Evolutionary conservation across 2,888 invertebrate genomes (phyloP).

Genomic region (Epiblema foenella): DNA sequence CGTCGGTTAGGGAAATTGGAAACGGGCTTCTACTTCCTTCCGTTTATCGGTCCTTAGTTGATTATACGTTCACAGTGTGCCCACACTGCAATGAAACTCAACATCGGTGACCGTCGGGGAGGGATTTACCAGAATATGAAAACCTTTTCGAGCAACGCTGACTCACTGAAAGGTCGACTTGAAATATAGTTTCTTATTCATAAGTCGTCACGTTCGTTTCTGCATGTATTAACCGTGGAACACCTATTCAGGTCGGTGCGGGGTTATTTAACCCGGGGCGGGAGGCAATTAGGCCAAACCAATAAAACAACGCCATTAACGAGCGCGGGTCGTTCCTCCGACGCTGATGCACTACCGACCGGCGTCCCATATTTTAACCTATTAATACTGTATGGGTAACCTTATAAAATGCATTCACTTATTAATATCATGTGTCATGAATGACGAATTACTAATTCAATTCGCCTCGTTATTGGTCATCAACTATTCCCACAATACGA

Average conservation of each 20-base stretch:
- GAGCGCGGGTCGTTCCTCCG: constrained; percentile 64
- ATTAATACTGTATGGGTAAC: constrained; percentile 30
- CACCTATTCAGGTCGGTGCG: constrained; percentile 68
- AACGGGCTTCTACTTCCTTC: constrained; percentile 58
- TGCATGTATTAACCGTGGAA: constrained; percentile 55
- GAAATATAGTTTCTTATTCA: constrained; percentile 36
- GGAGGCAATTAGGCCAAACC: constrained; percentile 77
- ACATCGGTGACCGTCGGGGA: constrained; percentile 46
- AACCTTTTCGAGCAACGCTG: constrained; percentile 44
- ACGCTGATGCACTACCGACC: constrained; percentile 50
- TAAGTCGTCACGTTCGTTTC: constrained; percentile 43
- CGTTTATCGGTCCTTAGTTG: constrained; percentile 54
- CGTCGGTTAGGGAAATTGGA: constrained; percentile 72
- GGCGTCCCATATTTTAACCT: constrained; percentile 40
- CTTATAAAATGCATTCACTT: constrained; percentile 30
- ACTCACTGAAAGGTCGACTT: constrained; percentile 42
- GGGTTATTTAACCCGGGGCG: constrained; percentile 70
- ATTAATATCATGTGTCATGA: constrained; percentile 5
- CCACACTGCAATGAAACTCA: constrained; percentile 51
- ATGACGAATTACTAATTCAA: constrained; percentile 1
- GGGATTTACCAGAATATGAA: constrained; percentile 43
- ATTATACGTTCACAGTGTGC: constrained; percentile 53
- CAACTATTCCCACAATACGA: background rate
- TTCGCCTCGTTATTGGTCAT: background rate
- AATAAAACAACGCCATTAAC: constrained; percentile 73